These are phyloP conservation scores for Bombycilla garrulus DNA, from an alignment of 2,113 vertebrate species.

Conservation along the genomic window DNA sequence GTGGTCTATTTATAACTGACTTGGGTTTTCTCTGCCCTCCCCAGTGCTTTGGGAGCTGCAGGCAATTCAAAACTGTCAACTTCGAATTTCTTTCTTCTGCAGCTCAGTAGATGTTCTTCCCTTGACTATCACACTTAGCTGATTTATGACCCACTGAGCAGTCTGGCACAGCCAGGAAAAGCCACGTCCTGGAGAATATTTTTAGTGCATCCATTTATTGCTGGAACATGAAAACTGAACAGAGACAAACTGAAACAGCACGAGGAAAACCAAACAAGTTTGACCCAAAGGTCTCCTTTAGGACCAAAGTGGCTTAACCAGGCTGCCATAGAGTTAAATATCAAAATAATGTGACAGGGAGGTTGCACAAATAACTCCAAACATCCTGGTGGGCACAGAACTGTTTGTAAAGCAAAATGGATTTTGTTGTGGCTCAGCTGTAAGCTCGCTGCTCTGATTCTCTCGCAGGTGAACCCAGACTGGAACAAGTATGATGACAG, in stretches of 20 bases:
- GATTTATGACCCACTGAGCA: neutral
- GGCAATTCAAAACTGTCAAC: neutral
- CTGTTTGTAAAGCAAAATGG: accelerated
- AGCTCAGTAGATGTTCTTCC: neutral
- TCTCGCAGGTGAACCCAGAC: slow-evolving; percentile 82
- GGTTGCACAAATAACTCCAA: neutral
- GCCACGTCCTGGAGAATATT: accelerated
- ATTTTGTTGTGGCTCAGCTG: neutral
- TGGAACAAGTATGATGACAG: slow-evolving; percentile 98
- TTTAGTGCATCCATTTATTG: neutral
- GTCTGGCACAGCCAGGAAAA: neutral
- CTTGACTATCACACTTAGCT: neutral
- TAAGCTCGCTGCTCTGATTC: neutral
- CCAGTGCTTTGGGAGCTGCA: neutral
- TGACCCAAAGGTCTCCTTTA: neutral
- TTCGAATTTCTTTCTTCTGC: neutral
- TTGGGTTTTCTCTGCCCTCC: neutral
- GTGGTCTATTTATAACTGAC: neutral
- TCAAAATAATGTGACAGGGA: accelerated
- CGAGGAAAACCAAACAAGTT: neutral
- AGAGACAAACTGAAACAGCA: neutral
- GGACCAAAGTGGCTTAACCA: neutral
- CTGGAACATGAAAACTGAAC: neutral
- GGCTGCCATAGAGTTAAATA: too few relatives aligned
- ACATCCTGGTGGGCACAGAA: accelerated